Base-by-base conservation (phyloP, 2,888 invertebrate species). In the Caenorhabditis zanzibari region DNA sequence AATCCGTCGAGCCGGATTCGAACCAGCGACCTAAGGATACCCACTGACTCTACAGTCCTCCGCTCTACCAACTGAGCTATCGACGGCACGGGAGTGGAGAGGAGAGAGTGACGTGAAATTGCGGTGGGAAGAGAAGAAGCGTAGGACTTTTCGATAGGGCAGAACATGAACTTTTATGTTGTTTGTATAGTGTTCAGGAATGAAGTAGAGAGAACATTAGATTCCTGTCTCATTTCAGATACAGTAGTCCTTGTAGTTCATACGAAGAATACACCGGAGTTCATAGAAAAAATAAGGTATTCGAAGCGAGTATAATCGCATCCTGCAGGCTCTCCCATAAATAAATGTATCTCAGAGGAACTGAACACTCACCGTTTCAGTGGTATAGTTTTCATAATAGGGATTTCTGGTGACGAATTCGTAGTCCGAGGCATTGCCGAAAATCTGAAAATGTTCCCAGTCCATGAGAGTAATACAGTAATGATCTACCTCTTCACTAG, bases 51-150 rank as follows among this genome's bases (percentile, higher is more conserved):
- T 87, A 87, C 85, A 87, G 85, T 87, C 84, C 84, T 84, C 87
- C 84, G 87, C 85, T 87, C 87, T 87, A 87, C 85, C 84, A 87
- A 87, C 85, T 87, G 87, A 85, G 85, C 84, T 85, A 85, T 87
- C 84, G 86, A 84, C 86, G 85, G 82, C 63, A 54, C 63, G 74
- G 7, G 16, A n/a, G 28, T 12, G 19, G 12, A 1, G 26, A 14
- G 14, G 14, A 14, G 1, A 10, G 12, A 14, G 9, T 26, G 26
- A 4, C 24, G 22, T 10, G 10, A 54, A 14, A 12, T 24, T 14
- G 54, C 14, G 54, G 54, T 1, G 24, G 24, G 19, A 14, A 54
- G 26, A 22, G 24, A 14, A 14, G 10, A 54, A 26, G 14, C 14
- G 14, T 14, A 26, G 12, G 54, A 54, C 35, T 56, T 35, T 24